Evolutionary conservation across 2,113 vertebrate species (phyloP), one percentile per base, ranked within the genome.

Genomic region (Caloenas nicobarica): DNA sequence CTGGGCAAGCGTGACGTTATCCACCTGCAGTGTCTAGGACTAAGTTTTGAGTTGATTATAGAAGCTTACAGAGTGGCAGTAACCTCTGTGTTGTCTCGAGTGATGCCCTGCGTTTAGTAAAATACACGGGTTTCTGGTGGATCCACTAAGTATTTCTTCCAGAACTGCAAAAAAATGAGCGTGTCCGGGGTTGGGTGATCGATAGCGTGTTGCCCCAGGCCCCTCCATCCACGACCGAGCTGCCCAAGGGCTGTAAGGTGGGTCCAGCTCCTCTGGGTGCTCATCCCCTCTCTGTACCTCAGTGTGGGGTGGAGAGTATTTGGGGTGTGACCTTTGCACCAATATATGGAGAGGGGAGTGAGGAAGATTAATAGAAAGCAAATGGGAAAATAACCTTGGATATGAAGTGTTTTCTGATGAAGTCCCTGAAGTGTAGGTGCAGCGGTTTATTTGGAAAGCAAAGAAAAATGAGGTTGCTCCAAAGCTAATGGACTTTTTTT

Each of bases 401-500:
- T 76, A 71, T 18, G 72, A 62, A 81, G 68, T 62, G 69, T 2
- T 88, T 71, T 57, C 34, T 89, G 81, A 81, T 64, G 78, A 74
- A 50, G 66, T 64, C 85, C 51, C 53, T 96, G 93, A 80, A 80
- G 93, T 54, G 57, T 42, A 83, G 97, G 94, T 96, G 92, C 96
- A 96, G 95, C 86, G 96, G 91, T 94, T 96, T 88, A 66, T 96
- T 97, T 96, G 95, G 97, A 95, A 97, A 96, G 97, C 94, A 95
- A 62, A 97, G 97, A 97, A 97, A 97, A 97, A 97, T 94, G 93
- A 97, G 96, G 89, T 95, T 91, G 94, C 93, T 97, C 89, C 86
- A 82, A 96, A 97, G 93, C 85, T 90, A 97, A 96, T 95, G 96
- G 91, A 72, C n/a, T 93, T 85, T 92, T 88, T 92, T 74, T 76